Evolutionary conservation across 2,797 vertebrate genomes (phyloP).

Genomic region (Poeciliopsis presidionis): DNA sequence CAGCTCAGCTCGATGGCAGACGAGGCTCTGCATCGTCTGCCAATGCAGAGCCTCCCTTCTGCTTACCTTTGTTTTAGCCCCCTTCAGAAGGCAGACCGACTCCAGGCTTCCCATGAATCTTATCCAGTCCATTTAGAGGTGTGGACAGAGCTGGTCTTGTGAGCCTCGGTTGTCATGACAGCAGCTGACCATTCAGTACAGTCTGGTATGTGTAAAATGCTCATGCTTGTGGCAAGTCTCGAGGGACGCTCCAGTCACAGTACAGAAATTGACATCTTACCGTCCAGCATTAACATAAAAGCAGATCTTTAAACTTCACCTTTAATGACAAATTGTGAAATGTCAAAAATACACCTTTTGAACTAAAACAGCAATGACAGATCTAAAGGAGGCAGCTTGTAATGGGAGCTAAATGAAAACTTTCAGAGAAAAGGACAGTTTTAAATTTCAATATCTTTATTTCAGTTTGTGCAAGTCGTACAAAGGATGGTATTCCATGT

Average conservation of each 20-base stretch:
- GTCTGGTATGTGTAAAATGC: slow-evolving; percentile 2
- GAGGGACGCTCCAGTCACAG: not conserved
- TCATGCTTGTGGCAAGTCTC: not conserved
- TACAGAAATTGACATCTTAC: not conserved
- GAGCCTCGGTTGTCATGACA: not conserved
- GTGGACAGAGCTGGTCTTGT: not conserved
- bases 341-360: not conserved
- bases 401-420: not conserved
- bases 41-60: not conserved
- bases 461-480: slow-evolving; percentile 79
- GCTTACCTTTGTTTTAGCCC: not conserved
- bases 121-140: not conserved
- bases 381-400: not conserved
- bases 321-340: not conserved
- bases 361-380: not conserved
- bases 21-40: not conserved
- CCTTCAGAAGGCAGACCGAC: not conserved
- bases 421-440: not conserved
- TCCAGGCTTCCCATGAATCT: not conserved
- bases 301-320: not conserved
- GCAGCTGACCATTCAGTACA: not conserved
- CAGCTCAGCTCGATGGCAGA: too few species aligned
- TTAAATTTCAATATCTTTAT: slow-evolving; percentile 78
- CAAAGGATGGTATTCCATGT: slow-evolving; percentile 58
- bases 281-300: not conserved